These are phyloP conservation scores for Trematocara stigmaticum DNA, from an alignment of 2,113 vertebrate genomes.

Conservation along the genomic window DNA sequence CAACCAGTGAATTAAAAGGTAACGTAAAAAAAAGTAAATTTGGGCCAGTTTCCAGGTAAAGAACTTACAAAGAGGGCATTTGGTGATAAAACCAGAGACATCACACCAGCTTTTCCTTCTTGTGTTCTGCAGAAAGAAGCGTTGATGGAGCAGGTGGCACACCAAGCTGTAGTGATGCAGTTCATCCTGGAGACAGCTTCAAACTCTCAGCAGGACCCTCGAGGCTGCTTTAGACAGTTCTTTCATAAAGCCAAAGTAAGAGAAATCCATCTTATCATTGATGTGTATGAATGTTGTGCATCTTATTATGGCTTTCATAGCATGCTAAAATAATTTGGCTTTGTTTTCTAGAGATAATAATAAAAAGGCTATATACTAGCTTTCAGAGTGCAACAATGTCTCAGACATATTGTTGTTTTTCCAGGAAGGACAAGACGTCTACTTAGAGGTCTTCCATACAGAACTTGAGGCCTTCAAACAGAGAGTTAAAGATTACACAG, in stretches of 20 bases:
- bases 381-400: neutral
- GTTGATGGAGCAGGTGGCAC: slow-evolving; percentile 95
- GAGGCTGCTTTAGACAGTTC: slow-evolving; percentile 94
- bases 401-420: neutral
- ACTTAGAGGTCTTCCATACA: slow-evolving; percentile 90
- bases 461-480: slow-evolving; percentile 91
- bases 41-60: neutral
- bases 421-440: slow-evolving; percentile 87
- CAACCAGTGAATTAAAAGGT: neutral
- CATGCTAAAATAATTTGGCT: neutral
- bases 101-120: neutral
- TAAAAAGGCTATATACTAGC: neutral
- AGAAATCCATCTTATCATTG: neutral
- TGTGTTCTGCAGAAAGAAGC: slow-evolving; percentile 82
- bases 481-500: slow-evolving; percentile 81
- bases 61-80: neutral
- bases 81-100: neutral
- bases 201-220: slow-evolving; percentile 87
- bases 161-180: slow-evolving; percentile 96
- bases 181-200: slow-evolving; percentile 97
- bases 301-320: neutral
- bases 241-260: slow-evolving; percentile 98
- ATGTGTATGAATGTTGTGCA: neutral
- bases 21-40: neutral
- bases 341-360: neutral